Percentiles rank a stretch among this genome's conserved stretches.
phyloP scores from a whole-genome alignment of 2,797 vertebrate species.

The Liparis tanakae region DNA sequence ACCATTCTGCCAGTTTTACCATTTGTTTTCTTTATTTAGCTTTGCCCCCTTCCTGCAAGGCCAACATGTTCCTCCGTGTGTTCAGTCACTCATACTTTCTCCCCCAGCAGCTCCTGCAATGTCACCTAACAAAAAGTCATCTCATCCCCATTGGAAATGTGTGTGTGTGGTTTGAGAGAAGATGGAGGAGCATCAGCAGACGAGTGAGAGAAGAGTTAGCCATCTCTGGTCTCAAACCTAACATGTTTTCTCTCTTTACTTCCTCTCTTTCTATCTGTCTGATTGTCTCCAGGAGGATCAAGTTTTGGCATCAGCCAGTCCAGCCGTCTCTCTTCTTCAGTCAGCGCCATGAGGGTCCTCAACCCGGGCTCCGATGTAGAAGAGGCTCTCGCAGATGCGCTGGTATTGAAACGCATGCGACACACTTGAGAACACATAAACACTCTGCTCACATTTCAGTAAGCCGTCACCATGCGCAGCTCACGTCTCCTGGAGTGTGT shows the following conservation, averaged over 20 bases:
- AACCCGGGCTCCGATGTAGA: constrained; percentile 97
- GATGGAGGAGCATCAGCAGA: constrained; percentile 15
- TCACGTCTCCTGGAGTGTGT: constrained; percentile 40
- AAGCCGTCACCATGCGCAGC: constrained; percentile 30
- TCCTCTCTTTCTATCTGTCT: constrained; percentile 6
- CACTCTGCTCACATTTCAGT: constrained; percentile 15
- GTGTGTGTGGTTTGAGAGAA: constrained; percentile 1
- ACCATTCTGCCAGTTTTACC: constrained; percentile 49
- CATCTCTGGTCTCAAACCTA: not conserved
- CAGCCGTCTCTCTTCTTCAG: constrained; percentile 92
- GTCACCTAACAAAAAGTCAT: constrained; percentile 70
- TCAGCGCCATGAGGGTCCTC: constrained; percentile 96
- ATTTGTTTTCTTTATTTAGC: constrained; percentile 61
- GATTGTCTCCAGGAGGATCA: constrained; percentile 76
- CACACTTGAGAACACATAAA: not conserved
- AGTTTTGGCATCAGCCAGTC: constrained; percentile 93
- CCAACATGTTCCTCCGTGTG: constrained; percentile 43
- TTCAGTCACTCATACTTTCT: constrained; percentile 55
- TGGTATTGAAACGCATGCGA: constrained; percentile 83
- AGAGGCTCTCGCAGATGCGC: constrained; percentile 94
- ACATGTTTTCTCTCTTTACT: not conserved
- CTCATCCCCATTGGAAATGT: constrained; percentile 51
- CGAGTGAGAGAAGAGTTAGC: constrained; percentile 3
- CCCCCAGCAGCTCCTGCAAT: constrained; percentile 52
- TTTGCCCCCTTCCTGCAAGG: constrained; percentile 37